Base-by-base conservation (phyloP, 1,140 invertebrate genomes). In the Orius insidiosus region DNA sequence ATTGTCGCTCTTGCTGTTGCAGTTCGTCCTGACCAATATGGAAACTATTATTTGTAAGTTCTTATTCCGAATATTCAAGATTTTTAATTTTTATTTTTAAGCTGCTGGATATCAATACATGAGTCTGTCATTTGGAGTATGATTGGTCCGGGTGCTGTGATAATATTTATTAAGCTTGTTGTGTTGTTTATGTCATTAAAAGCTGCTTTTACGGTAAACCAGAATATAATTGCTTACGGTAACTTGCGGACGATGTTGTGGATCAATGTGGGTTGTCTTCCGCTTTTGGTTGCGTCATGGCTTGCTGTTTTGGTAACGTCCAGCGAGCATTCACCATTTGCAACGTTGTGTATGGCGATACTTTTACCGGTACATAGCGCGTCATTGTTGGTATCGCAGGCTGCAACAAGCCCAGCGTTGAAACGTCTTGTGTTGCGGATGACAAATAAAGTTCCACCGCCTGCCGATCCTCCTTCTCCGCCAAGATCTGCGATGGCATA, bases 91-190 rank as follows among this genome's bases (percentile, higher is more conserved):
- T 19, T 48, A 6, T 44, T 51, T 68, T 68, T 35, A 59, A 92
- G 87, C 59, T 95, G 89, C 59, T 95, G 89, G 89, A 67, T 95
- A n/a, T 87, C 84, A 1, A 75, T 90, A 7, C 88, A 92, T 59
- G 86, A 93, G 59, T 79, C 78, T 15, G 80, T 90, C 8, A 79
- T 92, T 5, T 93, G 88, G 88, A 81, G 85, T 62, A 68, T 93
- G 45, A 82, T 93, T 52, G 83, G 83, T 6, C 88, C 88, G 1
- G 77, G 87, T 9, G 81, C 76, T 38, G 64, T 76, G 31, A 71
- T 83, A 49, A 78, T 85, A 1, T 59, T 78, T n/a, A 69, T 80
- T 1, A 85, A 85, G 58, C 68, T 94, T 1, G 68, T 77, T 19
- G 78, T 85, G 36, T 74, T 94, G 34, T 71, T 86, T 2, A 74